These are phyloP conservation scores for Anarhynchus alexandrinus DNA, from an alignment of 2,113 vertebrate species.

Conservation along the genomic window DNA sequence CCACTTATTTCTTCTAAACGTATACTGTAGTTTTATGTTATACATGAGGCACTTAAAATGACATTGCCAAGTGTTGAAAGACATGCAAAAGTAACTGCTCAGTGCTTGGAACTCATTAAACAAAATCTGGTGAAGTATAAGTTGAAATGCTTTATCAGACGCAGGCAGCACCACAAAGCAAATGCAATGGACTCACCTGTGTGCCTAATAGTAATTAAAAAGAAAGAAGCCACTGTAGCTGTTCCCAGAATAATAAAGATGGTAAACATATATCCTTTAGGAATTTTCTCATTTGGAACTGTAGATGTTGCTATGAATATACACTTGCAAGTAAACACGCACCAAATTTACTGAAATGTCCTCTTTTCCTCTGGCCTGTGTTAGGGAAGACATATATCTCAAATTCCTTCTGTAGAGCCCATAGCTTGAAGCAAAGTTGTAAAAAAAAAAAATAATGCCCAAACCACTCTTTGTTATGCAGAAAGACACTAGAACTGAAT, in stretches of 20 bases:
- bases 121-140: neutral
- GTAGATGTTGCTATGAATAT: neutral
- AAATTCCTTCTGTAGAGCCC: neutral
- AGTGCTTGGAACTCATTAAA: neutral
- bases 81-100: neutral
- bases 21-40: neutral
- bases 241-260: neutral
- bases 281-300: neutral
- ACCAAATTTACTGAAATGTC: neutral
- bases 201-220: neutral
- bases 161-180: neutral
- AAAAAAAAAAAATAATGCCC: neutral
- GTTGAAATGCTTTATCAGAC: constrained; percentile 10
- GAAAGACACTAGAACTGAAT: neutral
- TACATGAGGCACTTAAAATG: neutral
- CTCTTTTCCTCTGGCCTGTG: neutral
- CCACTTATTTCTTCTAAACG: neutral
- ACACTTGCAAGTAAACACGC: neutral
- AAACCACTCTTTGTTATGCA: neutral
- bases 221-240: neutral
- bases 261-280: neutral
- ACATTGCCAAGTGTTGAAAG: neutral
- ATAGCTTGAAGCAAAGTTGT: neutral
- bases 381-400: neutral
- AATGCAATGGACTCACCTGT: constrained; percentile 9